Evolutionary conservation across 2,888 invertebrate genomes (phyloP).

Genomic region (Hydrotaea diabolus): DNA sequence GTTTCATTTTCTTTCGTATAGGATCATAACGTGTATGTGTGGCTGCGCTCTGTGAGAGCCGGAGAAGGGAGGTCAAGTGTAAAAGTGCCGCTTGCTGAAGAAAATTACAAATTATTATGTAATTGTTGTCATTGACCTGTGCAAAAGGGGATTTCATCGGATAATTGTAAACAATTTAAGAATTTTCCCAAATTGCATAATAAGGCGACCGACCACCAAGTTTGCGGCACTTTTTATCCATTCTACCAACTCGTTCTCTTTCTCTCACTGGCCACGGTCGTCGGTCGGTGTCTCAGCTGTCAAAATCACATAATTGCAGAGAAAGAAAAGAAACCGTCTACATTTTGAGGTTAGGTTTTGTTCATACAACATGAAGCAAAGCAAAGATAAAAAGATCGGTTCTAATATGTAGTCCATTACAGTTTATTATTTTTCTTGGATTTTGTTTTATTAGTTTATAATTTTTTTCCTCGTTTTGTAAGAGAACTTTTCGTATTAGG

Average conservation of each 20-base stretch:
- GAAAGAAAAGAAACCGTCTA: not conserved
- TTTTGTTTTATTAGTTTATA: not conserved
- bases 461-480: not conserved
- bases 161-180: slow-evolving; percentile 40
- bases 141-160: not conserved
- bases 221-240: slow-evolving; percentile 41
- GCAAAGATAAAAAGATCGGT: too few relatives aligned
- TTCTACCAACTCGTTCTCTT: slow-evolving; percentile 5
- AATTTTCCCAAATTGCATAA: slow-evolving; percentile 53
- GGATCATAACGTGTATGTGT: slow-evolving; percentile 24
- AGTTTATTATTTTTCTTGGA: not conserved
- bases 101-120: slow-evolving; percentile 45
- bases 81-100: slow-evolving; percentile 13
- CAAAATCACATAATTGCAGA: slow-evolving; percentile 40
- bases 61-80: slow-evolving; percentile 18
- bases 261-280: slow-evolving; percentile 8
- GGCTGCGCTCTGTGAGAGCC: not conserved
- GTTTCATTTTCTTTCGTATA: slow-evolving; percentile 4
- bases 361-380: not conserved
- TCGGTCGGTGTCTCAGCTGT: slow-evolving; percentile 32
- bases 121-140: slow-evolving; percentile 26
- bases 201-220: not conserved
- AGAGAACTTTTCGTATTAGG: not conserved
- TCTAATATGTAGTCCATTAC: too few relatives aligned
- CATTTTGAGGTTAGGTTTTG: slow-evolving; percentile 76